Percentiles rank a stretch among this genome's conserved stretches.
phyloP scores from a whole-genome alignment of 2,888 invertebrate species.

The Perizoma affinitatum region DNA sequence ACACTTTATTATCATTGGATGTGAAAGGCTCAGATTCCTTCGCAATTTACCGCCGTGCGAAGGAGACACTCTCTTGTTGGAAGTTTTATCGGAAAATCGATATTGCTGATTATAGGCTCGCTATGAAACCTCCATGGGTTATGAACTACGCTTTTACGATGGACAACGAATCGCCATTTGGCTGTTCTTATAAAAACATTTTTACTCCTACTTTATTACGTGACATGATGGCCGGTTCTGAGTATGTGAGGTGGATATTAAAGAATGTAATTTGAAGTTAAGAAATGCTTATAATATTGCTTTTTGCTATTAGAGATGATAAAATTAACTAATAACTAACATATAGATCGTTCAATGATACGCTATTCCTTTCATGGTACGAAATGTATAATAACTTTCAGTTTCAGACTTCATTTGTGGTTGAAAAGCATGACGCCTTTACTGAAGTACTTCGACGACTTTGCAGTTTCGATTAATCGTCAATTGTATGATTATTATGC shows the following conservation, averaged over 20 bases:
- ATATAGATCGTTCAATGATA: too few relatives aligned
- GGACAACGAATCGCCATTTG: constrained; percentile 60
- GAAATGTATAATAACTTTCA: too few relatives aligned
- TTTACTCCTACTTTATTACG: constrained; percentile 38
- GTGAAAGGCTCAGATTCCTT: constrained; percentile 81
- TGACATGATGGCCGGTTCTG: constrained; percentile 22
- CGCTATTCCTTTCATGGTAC: too few relatives aligned
- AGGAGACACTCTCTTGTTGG: constrained; percentile 69
- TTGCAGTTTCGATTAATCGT: constrained; percentile 27
- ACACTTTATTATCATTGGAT: constrained; percentile 84
- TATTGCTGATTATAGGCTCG: constrained; percentile 71
- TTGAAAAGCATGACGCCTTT: neutral
- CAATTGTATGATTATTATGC: constrained; percentile 70
- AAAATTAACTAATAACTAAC: too few relatives aligned
- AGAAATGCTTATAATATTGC: too few relatives aligned
- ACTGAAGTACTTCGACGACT: constrained; percentile 8
- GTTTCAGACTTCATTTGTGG: constrained; percentile 1
- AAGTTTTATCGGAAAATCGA: constrained; percentile 78
- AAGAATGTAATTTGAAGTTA: neutral
- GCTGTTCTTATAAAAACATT: constrained; percentile 44
- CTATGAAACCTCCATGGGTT: constrained; percentile 68
- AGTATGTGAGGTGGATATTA: neutral
- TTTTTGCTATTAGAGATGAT: too few relatives aligned
- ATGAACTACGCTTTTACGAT: constrained; percentile 72
- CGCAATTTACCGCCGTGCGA: constrained; percentile 70